Evolutionary conservation across 1,140 invertebrate species (phyloP), one percentile per base, ranked within the genome.

Genomic region (Micrasema longulum): DNA sequence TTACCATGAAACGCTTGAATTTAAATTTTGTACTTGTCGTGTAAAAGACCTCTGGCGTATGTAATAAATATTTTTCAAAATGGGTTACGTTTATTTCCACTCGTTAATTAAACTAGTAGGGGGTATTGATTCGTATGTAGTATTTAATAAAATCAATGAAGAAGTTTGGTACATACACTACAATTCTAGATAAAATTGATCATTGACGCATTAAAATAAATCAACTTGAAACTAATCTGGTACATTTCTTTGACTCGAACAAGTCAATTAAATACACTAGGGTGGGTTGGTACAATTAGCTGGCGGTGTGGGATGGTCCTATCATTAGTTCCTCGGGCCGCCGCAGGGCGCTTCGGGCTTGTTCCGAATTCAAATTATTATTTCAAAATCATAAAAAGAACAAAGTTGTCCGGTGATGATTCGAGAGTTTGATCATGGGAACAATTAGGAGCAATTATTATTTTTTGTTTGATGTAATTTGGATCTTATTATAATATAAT

Each of bases 221-320:
- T n/a, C n/a, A n/a, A n/a, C n/a, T n/a, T n/a, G n/a, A n/a, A n/a
- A n/a, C n/a, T n/a, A n/a, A n/a, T 31, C 41, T 18, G 2, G 12
- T 60, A 12, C 20, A 60, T 38, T 60, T 60, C 55, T 60, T 60
- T 60, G 55, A 41, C 55, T 70, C 31, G 68, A 57, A 70, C 57
- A 57, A 45, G 68, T 70, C 68, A 63, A 70, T 70, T 70, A 70
- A 64, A 70, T 53, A 43, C 18, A 31, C 36, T 31, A 41, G 67
- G 74, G 74, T 62, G 66, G 74, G 71, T 60, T 31, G 48, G 36
- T 64, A 75, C 73, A 75, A 75, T 75, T 75, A 72, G 74, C 69
- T 66, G 48, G 45, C 57, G 38, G 55, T 45, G 55, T 45, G 47
- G 69, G 70, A 1, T 41, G 57, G 62, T 70, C 73, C 74, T 72